phyloP scores from a whole-genome alignment of 2,113 vertebrate genomes.

The Lycaon pictus region DNA sequence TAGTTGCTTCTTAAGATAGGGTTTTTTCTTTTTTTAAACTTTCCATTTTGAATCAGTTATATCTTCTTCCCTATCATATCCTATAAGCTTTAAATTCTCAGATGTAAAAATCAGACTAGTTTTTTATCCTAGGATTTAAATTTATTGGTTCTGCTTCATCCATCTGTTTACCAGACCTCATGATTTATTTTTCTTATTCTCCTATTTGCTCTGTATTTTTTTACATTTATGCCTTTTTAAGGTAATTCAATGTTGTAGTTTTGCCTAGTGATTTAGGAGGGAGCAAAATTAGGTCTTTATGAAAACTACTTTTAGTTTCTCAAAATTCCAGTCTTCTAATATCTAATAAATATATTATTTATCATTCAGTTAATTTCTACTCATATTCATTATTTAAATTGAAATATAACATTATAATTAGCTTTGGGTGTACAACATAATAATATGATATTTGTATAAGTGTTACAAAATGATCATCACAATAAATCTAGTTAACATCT shows the following conservation, averaged over 20 bases:
- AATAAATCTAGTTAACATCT: neutral
- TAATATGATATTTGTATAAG: neutral
- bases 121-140: neutral
- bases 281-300: neutral
- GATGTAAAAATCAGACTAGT: neutral
- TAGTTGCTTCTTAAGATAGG: neutral
- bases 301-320: neutral
- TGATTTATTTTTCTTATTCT: neutral
- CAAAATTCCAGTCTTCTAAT: neutral
- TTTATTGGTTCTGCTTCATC: neutral
- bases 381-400: neutral
- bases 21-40: neutral
- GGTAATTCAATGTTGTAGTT: neutral
- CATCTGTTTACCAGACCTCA: neutral
- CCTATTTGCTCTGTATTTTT: neutral
- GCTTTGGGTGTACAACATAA: neutral
- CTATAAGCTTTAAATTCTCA: neutral
- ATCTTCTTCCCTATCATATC: neutral
- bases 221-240: neutral
- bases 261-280: neutral
- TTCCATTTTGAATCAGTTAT: neutral
- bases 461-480: neutral
- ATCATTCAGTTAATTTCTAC: neutral
- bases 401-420: neutral
- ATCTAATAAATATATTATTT: neutral